Percentiles rank a stretch among this genome's conserved stretches.
These are phyloP conservation scores for Sisyra nigra DNA, from an alignment of 2,888 invertebrate species.

Conservation along the genomic window DNA sequence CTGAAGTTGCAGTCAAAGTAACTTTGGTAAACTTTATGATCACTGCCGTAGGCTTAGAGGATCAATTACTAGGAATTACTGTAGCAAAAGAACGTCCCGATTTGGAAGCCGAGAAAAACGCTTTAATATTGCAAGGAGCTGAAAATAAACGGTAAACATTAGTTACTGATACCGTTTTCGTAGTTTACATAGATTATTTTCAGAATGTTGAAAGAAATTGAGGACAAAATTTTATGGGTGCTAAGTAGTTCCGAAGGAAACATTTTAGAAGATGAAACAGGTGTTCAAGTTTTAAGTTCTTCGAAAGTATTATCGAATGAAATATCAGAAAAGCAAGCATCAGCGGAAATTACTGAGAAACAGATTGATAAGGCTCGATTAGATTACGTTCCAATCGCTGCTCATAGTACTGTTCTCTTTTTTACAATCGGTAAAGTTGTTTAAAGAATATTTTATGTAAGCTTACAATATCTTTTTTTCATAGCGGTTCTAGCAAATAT, in stretches of 20 bases:
- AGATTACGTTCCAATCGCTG: constrained; percentile 81
- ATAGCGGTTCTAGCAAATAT: constrained; percentile 72
- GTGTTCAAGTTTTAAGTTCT: constrained; percentile 73
- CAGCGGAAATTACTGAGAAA: constrained; percentile 77
- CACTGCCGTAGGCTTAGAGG: constrained; percentile 73
- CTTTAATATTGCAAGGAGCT: constrained; percentile 74
- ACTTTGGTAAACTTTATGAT: constrained; percentile 88
- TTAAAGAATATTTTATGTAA: background rate
- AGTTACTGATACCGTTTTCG: background rate
- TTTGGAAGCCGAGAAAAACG: constrained; percentile 78
- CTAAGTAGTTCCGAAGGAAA: constrained; percentile 56
- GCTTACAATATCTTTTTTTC: no score
- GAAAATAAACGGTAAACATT: constrained; percentile 58
- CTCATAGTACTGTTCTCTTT: constrained; percentile 78
- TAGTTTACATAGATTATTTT: no score
- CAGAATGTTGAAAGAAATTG: constrained; percentile 69
- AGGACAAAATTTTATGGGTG: constrained; percentile 75
- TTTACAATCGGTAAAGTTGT: constrained; percentile 59
- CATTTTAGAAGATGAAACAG: constrained; percentile 83
- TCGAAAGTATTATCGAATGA: constrained; percentile 83
- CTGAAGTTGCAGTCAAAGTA: constrained; percentile 84
- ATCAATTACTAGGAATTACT: constrained; percentile 77
- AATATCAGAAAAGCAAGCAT: constrained; percentile 77
- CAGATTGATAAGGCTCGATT: constrained; percentile 74
- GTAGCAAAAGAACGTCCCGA: constrained; percentile 87